Evolutionary conservation across 2,888 invertebrate genomes (phyloP).

Genomic region (Drosophila subsilvestris): DNA sequence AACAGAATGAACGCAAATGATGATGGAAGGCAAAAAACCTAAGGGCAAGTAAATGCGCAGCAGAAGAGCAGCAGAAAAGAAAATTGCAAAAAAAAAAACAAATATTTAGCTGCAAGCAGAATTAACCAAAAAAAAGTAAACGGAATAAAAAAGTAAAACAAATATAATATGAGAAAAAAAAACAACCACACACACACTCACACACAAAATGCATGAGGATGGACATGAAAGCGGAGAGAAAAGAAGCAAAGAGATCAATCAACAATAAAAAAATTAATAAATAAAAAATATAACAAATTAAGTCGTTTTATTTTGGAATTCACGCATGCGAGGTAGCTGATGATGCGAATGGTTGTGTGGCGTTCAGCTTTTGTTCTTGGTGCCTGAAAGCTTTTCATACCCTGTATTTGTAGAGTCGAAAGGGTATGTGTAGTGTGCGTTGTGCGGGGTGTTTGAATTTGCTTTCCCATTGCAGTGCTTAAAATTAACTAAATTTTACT

Average conservation of each 20-base stretch:
- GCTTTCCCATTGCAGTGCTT: too few relatives aligned
- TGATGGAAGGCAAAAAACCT: conserved; percentile 12
- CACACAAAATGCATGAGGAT: conserved; percentile 41
- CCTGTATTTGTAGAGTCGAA: background rate
- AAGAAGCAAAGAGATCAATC: conserved; percentile 60
- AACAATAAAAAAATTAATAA: conserved; percentile 64
- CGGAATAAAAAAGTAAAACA: conserved; percentile 47
- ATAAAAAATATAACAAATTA: conserved; percentile 49
- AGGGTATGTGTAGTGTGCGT: background rate
- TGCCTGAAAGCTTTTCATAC: background rate
- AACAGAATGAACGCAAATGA: conserved; percentile 31
- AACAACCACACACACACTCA: conserved; percentile 41
- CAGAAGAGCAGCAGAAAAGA: conserved; percentile 18
- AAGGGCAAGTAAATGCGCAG: conserved; percentile 26
- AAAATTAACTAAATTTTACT: too few relatives aligned
- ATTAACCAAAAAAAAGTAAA: conserved; percentile 60
- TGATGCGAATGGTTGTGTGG: background rate
- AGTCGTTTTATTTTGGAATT: background rate
- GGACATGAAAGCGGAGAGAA: conserved; percentile 44
- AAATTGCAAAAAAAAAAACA: conserved; percentile 44
- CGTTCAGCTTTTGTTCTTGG: background rate
- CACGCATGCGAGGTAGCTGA: background rate
- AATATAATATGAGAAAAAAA: conserved; percentile 40
- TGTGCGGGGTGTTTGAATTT: too few relatives aligned
- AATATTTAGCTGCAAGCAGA: conserved; percentile 73